A percentile compares a stretch with the other conserved stretches of the same genome.
These are phyloP conservation scores for Lepidonotus clava DNA, from an alignment of 2,888 invertebrate species.

Conservation along the genomic window DNA sequence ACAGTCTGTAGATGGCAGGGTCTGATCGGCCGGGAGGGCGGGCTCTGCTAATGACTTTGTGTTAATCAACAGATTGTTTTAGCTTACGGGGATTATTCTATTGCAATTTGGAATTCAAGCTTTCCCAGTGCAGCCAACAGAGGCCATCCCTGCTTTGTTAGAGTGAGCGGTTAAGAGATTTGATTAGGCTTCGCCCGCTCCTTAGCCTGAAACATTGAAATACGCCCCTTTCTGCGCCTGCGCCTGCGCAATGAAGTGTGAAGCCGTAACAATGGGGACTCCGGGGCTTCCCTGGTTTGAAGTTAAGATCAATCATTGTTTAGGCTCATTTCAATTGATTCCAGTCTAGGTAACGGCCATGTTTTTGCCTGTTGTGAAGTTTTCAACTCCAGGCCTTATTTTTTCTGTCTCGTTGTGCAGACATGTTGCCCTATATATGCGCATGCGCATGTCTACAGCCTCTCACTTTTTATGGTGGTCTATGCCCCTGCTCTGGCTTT, in stretches of 20 bases:
- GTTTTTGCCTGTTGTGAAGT: not conserved
- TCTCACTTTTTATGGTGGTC: too few species aligned
- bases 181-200: too few species aligned
- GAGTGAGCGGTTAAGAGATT: too few species aligned
- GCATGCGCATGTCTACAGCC: too few species aligned
- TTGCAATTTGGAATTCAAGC: too few species aligned
- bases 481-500: too few species aligned
- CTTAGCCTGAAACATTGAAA: too few species aligned
- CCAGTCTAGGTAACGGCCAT: not conserved
- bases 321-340: slow-evolving; percentile 4
- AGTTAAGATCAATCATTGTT: not conserved
- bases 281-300: not conserved
- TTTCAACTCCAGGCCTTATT: not conserved
- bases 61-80: slow-evolving; percentile 9
- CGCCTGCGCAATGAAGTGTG: not conserved
- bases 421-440: too few species aligned
- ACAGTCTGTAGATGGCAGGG: not conserved
- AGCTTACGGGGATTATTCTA: not conserved
- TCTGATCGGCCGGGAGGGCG: too few species aligned
- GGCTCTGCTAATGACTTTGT: not conserved
- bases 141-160: too few species aligned
- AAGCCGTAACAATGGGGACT: not conserved
- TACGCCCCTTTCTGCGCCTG: not conserved
- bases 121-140: too few species aligned
- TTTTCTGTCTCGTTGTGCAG: too few species aligned